These are phyloP conservation scores for Epistrophe grossulariae DNA, from an alignment of 2,888 invertebrate species.

Conservation along the genomic window DNA sequence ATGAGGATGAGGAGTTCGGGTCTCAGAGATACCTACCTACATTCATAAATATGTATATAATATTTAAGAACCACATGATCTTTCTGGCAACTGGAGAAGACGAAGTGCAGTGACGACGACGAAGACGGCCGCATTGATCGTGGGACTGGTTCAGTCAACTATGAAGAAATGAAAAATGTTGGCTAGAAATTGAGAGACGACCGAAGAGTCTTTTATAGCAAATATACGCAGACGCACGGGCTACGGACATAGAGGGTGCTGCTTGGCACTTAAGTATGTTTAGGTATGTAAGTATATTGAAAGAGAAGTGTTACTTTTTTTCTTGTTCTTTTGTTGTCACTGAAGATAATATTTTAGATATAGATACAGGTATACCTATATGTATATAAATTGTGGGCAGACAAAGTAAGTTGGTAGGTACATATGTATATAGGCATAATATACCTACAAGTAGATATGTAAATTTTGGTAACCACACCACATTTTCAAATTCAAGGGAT, in stretches of 20 bases:
- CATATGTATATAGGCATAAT: no score
- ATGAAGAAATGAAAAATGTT: constrained; percentile 70
- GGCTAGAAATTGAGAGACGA: constrained; percentile 55
- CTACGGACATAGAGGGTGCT: constrained; percentile 12
- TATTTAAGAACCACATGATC: constrained; percentile 51
- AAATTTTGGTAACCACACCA: not conserved
- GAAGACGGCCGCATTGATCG: constrained; percentile 45
- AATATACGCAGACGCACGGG: not conserved
- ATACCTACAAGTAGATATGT: not conserved
- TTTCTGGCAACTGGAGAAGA: constrained; percentile 10
- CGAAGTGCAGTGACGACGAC: not conserved
- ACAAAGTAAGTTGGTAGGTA: not conserved
- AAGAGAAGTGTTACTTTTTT: constrained; percentile 56
- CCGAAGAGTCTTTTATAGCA: not conserved
- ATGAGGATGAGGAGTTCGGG: constrained; percentile 28
- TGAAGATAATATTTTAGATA: constrained; percentile 21
- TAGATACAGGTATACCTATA: not conserved
- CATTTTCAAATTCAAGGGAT: not conserved
- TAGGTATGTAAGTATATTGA: constrained; percentile 15
- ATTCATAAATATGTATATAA: no score
- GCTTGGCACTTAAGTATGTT: constrained; percentile 57
- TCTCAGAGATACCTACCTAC: constrained; percentile 4
- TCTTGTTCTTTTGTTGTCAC: constrained; percentile 42
- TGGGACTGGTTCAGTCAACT: constrained; percentile 74
- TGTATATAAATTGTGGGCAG: constrained; percentile 24